Conservation (phyloP, 2,888 invertebrate genomes). For the Drosophila paracracens region DNA sequence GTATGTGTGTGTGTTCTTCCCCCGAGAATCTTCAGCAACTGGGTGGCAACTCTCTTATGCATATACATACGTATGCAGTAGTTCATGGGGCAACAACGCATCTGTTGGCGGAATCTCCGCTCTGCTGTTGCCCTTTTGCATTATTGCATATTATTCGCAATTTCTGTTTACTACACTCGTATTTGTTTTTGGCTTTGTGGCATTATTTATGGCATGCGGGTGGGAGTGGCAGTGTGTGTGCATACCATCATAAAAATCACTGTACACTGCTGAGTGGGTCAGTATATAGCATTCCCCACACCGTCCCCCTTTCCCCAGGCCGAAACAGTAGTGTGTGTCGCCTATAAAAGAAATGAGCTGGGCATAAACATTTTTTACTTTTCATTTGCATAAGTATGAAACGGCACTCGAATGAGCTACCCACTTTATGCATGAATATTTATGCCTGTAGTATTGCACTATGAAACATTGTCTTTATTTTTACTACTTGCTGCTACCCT, state of each 20-base stretch:
- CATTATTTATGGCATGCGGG: conserved; percentile 64
- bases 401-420: conserved; percentile 20
- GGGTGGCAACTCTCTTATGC: conserved; percentile 8
- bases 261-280: conserved; percentile 51
- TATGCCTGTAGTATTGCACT: conserved; percentile 26
- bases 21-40: conserved; percentile 17
- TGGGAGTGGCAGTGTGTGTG: conserved; percentile 1
- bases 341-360: conserved; percentile 53
- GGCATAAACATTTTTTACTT: conserved; percentile 68
- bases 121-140: conserved; percentile 75
- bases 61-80: neutral
- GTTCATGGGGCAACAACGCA: conserved; percentile 8
- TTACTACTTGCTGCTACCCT: conserved; percentile 23
- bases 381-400: conserved; percentile 71
- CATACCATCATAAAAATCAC: conserved; percentile 48
- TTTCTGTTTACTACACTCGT: conserved; percentile 72
- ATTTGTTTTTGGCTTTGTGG: conserved; percentile 78
- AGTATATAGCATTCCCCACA: neutral
- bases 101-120: conserved; percentile 19
- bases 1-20: neutral
- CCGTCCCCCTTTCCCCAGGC: too few species aligned
- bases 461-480: conserved; percentile 25
- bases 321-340: conserved; percentile 32
- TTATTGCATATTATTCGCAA: conserved; percentile 79
- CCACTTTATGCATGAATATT: conserved; percentile 25